These are phyloP conservation scores for Paramisgurnus dabryanus DNA, from an alignment of 2,113 vertebrate genomes.

Conservation along the genomic window DNA sequence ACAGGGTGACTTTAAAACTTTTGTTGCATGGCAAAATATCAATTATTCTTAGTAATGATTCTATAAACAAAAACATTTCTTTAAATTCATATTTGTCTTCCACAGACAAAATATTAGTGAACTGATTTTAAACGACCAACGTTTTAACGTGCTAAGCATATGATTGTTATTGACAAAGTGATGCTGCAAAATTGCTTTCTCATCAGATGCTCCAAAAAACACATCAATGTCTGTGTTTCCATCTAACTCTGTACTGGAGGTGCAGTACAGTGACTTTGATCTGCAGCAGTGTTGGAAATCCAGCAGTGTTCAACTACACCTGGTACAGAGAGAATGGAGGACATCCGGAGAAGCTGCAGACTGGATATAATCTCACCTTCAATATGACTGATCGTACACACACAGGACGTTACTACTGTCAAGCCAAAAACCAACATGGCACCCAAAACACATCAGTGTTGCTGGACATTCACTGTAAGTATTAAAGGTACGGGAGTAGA, in stretches of 20 bases:
- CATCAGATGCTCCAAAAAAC: slow-evolving; percentile 69
- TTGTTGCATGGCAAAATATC: too few relatives aligned
- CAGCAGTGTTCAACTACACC: slow-evolving; percentile 61
- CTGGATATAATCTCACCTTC: slow-evolving; percentile 52
- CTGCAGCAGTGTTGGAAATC: slow-evolving; percentile 64
- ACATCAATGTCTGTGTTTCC: slow-evolving; percentile 56
- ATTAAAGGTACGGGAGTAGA: background rate
- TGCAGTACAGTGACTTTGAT: slow-evolving; percentile 64
- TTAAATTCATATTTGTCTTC: too few relatives aligned
- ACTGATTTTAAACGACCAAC: too few relatives aligned
- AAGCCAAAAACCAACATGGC: background rate
- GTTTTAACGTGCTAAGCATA: too few relatives aligned
- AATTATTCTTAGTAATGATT: too few relatives aligned
- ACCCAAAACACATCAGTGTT: background rate
- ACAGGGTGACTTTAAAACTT: too few relatives aligned
- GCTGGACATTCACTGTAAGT: slow-evolving; percentile 59
- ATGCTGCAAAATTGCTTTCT: too few relatives aligned
- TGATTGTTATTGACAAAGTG: too few relatives aligned
- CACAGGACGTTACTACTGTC: background rate
- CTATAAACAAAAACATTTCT: too few relatives aligned
- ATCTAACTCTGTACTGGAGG: slow-evolving; percentile 54
- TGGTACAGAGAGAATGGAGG: slow-evolving; percentile 65
- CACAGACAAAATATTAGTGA: too few relatives aligned
- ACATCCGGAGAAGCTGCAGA: slow-evolving; percentile 22
- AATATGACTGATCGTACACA: background rate